Percentiles rank a stretch among this genome's conserved stretches.
These are phyloP conservation scores for Euzetes globulus DNA, from an alignment of 2,888 invertebrate genomes.

Conservation along the genomic window DNA sequence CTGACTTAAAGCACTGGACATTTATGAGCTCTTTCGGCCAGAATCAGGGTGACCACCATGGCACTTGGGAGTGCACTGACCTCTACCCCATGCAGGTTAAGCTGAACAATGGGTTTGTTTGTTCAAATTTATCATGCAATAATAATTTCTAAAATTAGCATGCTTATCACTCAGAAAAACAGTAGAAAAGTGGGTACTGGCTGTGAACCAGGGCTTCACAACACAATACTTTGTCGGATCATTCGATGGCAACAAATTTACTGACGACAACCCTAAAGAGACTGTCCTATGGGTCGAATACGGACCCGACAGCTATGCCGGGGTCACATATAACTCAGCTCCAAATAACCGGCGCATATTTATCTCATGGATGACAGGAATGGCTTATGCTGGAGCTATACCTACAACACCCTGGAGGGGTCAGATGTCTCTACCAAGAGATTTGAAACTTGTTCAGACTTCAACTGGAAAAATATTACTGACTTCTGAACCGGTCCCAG, in stretches of 20 bases:
- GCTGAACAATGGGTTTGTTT: too few relatives aligned
- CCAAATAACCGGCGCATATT: background rate
- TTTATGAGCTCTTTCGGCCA: background rate
- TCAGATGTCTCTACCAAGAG: constrained; percentile 5
- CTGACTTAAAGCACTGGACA: constrained; percentile 16
- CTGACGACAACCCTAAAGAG: background rate
- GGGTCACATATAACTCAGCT: background rate
- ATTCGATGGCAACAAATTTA: constrained; percentile 30
- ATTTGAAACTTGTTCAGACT: background rate
- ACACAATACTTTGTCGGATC: constrained; percentile 33
- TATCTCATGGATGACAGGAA: constrained; percentile 18
- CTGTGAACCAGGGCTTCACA: background rate
- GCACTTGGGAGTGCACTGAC: constrained; percentile 33
- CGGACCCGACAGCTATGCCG: constrained; percentile 35
- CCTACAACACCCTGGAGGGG: constrained; percentile 30
- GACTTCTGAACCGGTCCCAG: background rate
- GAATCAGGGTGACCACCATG: background rate
- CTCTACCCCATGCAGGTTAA: constrained; percentile 1
- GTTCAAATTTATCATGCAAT: too few relatives aligned
- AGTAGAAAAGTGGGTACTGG: background rate
- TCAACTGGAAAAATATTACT: background rate
- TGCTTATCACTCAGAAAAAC: too few relatives aligned
- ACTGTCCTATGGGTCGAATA: constrained; percentile 26
- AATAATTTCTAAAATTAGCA: too few relatives aligned
- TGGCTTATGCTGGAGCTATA: constrained; percentile 13